Conservation (phyloP, 2,113 vertebrate species). For the Spheniscus mendiculus region DNA sequence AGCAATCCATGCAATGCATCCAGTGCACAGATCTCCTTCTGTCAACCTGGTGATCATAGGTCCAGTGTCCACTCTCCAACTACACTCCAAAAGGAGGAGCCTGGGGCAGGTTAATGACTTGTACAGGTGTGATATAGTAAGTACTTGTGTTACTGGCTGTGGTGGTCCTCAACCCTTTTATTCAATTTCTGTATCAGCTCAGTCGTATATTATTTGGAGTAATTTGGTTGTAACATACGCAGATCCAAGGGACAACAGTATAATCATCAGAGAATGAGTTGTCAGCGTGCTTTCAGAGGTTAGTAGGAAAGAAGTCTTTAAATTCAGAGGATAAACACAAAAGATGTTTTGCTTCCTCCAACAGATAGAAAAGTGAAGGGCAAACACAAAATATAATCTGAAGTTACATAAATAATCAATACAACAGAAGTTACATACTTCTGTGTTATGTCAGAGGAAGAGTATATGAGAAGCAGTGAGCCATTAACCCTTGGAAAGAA, state of each 20-base stretch:
- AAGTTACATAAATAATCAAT: background rate
- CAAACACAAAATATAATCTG: background rate
- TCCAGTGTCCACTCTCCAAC: background rate
- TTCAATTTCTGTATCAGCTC: background rate
- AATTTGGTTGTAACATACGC: background rate
- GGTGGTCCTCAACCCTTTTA: background rate
- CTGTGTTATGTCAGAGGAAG: background rate
- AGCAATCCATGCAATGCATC: background rate
- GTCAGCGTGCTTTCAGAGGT: background rate
- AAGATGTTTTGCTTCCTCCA: background rate
- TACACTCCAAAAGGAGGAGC: background rate
- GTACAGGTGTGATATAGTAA: background rate
- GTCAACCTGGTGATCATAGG: background rate
- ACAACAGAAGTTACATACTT: background rate
- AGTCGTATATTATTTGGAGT: background rate
- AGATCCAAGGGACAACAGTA: background rate
- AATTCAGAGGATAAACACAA: background rate
- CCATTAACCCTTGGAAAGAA: background rate
- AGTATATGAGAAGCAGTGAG: background rate
- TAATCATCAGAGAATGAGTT: background rate
- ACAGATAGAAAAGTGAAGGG: background rate
- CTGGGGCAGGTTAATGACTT: background rate
- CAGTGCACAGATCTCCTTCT: background rate
- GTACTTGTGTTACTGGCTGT: accelerated
- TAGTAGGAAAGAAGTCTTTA: background rate